These are phyloP conservation scores for Acleris emargana DNA, from an alignment of 2,888 invertebrate species.

Conservation along the genomic window DNA sequence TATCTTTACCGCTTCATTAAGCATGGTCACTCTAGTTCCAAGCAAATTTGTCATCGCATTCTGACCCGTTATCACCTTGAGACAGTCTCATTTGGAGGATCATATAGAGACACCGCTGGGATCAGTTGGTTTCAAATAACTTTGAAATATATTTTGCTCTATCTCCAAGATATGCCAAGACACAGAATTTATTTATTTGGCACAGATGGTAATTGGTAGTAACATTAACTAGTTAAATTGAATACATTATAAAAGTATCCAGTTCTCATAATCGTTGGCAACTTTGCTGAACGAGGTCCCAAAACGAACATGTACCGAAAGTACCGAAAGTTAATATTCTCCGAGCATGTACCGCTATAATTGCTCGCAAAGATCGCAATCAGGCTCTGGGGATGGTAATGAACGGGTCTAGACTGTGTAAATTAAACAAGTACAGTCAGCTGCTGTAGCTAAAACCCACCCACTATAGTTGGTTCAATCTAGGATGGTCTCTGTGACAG, in stretches of 20 bases:
- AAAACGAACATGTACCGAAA: neutral
- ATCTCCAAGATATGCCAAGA: neutral
- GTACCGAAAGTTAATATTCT: neutral
- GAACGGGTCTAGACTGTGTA: slow-evolving; percentile 14
- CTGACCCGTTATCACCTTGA: slow-evolving; percentile 13
- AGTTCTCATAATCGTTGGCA: too few relatives aligned
- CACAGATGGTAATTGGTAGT: too few relatives aligned
- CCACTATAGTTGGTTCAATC: too few relatives aligned
- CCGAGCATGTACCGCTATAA: neutral
- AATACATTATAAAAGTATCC: too few relatives aligned
- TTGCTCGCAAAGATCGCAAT: slow-evolving; percentile 1
- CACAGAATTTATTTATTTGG: too few relatives aligned
- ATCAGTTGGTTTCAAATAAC: slow-evolving; percentile 13
- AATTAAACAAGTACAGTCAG: neutral
- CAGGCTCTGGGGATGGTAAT: neutral
- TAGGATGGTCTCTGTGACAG: too few relatives aligned
- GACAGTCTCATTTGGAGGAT: slow-evolving; percentile 2
- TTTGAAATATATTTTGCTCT: slow-evolving; percentile 2
- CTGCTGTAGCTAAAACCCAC: neutral
- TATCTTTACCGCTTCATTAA: neutral
- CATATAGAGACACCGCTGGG: slow-evolving; percentile 1
- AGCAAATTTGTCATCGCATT: slow-evolving; percentile 2
- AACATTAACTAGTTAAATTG: too few relatives aligned
- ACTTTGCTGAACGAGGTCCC: too few relatives aligned
- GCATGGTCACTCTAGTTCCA: neutral